Base-by-base conservation (phyloP, 1,140 invertebrate species). In the Thaumatotibia leucotreta region DNA sequence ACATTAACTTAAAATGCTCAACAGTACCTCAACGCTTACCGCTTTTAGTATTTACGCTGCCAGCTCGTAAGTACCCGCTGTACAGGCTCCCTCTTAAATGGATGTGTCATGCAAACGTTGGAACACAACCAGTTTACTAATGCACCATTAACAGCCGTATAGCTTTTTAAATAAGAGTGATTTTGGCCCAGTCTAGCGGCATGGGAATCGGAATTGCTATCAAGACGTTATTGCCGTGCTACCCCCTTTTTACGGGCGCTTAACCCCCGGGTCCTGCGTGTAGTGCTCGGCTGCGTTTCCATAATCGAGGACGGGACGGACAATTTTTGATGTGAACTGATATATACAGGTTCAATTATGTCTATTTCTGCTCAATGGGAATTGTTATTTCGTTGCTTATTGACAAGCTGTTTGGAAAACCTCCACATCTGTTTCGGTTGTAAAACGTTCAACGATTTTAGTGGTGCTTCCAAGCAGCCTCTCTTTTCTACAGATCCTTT, bases 211-310 rank as follows among this genome's bases (percentile, higher is more conserved):
- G 65, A 66, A 45, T 52, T 50, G 64, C 76, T 81, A 84, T 86
- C 82, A 84, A 86, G 83, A 86, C 80, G 80, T 84, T 86, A 86
- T 77, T 79, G 75, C 77, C 74, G 74, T 69, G 78, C 75, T 80
- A 79, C 76, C 79, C 83, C 72, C 76, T 82, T 85, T 85, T 88
- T 84, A 86, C 80, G 84, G 84, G 80, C 76, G 82, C 83, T 85
- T 88, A 86, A 88, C 86, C 84, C 83, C 68, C 74, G 70, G 77
- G 78, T 80, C 74, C 66, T 66, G 68, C 63, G 63, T 69, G 61
- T 72, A 73, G 70, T 72, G 69, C 49, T 61, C 62, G 52, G 63
- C 64, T 29, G 61, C 32, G 79, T 69, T 74, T 76, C 52, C 85
- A 73, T 68, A 81, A 66, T 33, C 23, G 29, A 20, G 22, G n/a